phyloP scores from a whole-genome alignment of 64 coral and sea anemone genomes.

The Porites lutea region DNA sequence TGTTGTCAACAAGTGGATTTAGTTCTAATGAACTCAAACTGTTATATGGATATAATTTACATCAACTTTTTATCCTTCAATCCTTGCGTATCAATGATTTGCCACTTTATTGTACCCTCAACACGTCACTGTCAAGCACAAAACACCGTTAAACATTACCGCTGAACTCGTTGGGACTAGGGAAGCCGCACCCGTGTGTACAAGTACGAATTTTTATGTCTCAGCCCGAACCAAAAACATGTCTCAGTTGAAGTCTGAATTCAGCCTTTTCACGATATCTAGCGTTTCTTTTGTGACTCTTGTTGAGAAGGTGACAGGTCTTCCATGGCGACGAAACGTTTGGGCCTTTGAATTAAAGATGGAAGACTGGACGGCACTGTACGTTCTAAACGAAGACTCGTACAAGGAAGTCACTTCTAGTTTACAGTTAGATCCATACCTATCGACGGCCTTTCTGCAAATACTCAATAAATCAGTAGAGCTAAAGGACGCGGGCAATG shows the following conservation, averaged over 20 bases:
- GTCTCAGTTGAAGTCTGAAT: background rate
- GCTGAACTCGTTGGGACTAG: constrained; percentile 9
- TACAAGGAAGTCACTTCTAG: background rate
- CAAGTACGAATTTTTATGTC: constrained; percentile 33
- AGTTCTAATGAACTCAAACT: background rate
- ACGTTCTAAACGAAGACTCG: background rate
- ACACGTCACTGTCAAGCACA: background rate
- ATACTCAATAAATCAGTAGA: constrained; percentile 25
- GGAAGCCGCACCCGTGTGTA: background rate
- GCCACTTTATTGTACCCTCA: constrained; percentile 18
- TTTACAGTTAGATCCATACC: background rate
- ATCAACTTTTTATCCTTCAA: constrained; percentile 2
- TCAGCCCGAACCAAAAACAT: constrained; percentile 24
- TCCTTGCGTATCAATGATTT: constrained; percentile 28
- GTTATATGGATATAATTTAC: background rate
- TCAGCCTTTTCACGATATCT: background rate
- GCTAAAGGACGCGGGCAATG: background rate
- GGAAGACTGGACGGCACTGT: constrained; percentile 41
- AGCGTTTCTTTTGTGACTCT: constrained; percentile 19
- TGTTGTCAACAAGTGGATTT: constrained; percentile 32
- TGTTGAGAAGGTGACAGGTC: constrained; percentile 14
- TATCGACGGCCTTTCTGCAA: constrained; percentile 9
- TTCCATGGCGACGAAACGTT: constrained; percentile 56
- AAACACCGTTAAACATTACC: constrained; percentile 28
- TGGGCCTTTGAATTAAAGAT: constrained; percentile 24